phyloP scores from a whole-genome alignment of 2,888 invertebrate genomes.

The Brachyptera putata region DNA sequence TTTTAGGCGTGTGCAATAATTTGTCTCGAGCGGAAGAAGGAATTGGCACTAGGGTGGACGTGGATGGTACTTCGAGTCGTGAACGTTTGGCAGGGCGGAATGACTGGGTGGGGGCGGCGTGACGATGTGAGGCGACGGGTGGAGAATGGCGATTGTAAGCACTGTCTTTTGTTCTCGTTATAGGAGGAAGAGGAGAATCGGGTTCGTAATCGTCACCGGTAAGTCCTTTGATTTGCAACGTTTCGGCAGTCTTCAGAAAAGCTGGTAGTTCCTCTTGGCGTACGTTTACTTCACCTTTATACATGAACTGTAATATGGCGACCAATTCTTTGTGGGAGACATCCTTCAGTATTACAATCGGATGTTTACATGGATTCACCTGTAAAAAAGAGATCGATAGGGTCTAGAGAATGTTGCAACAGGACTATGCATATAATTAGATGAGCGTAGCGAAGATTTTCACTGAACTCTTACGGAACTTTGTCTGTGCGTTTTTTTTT shows the following conservation, averaged over 20 bases:
- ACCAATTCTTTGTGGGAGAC: slow-evolving; percentile 65
- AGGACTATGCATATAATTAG: too few species aligned
- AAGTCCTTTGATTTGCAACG: slow-evolving; percentile 66
- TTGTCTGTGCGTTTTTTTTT: too few species aligned
- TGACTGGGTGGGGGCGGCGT: background rate
- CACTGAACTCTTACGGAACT: too few species aligned
- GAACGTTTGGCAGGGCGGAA: slow-evolving; percentile 1
- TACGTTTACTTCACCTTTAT: slow-evolving; percentile 67
- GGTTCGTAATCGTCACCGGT: slow-evolving; percentile 45
- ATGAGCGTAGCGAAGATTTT: too few species aligned
- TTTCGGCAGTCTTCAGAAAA: slow-evolving; percentile 68
- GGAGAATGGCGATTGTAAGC: background rate
- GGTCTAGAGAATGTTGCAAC: too few species aligned
- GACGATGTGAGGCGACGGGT: background rate
- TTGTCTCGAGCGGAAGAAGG: background rate
- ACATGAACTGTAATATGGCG: slow-evolving; percentile 68
- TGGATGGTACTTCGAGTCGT: background rate
- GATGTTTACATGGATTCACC: slow-evolving; percentile 40
- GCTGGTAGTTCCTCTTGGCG: slow-evolving; percentile 67
- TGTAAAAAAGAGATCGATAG: slow-evolving; percentile 26
- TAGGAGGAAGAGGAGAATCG: background rate
- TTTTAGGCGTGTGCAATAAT: slow-evolving; percentile 22
- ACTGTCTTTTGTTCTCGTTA: background rate
- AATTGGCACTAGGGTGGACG: slow-evolving; percentile 2
- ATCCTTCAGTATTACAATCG: slow-evolving; percentile 61